A percentile compares a stretch with the other conserved stretches of the same genome.
Evolutionary conservation across 92 coral and sea anemone species (phyloP).

Genomic region (Parazoanthus atlanticus): DNA sequence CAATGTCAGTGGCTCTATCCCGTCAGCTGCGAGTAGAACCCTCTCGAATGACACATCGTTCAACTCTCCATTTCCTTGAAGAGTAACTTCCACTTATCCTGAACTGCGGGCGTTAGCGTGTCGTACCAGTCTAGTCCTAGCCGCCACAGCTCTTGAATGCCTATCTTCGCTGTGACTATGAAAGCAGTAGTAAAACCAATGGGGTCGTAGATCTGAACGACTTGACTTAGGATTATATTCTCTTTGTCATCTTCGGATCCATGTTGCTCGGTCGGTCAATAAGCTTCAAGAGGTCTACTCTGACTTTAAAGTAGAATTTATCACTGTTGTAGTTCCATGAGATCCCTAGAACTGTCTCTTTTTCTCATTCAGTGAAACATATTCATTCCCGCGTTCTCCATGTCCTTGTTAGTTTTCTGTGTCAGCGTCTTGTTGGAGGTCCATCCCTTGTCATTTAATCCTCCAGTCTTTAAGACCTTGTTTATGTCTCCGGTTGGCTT

Average conservation of each 20-base stretch:
- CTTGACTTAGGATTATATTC: constrained; percentile 50
- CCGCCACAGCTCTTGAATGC: constrained; percentile 54
- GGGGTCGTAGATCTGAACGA: constrained; percentile 59
- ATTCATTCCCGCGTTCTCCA: background rate
- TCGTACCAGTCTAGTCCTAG: constrained; percentile 64
- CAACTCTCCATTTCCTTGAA: constrained; percentile 67
- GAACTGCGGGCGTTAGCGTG: constrained; percentile 33
- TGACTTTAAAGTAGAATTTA: background rate
- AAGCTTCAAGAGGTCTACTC: background rate
- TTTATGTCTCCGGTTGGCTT: too few relatives aligned
- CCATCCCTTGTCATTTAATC: constrained; percentile 37
- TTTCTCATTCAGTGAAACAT: background rate
- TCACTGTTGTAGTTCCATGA: background rate
- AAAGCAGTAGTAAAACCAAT: constrained; percentile 61
- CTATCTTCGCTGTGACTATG: constrained; percentile 56
- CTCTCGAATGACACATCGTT: constrained; percentile 57
- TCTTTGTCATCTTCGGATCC: constrained; percentile 45
- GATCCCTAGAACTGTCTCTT: constrained; percentile 46
- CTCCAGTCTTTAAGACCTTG: background rate
- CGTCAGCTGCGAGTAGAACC: constrained; percentile 14
- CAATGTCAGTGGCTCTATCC: constrained; percentile 27
- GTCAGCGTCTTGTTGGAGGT: constrained; percentile 31
- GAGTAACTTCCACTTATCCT: constrained; percentile 48
- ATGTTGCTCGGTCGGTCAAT: background rate
- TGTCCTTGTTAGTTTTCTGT: background rate